Conservation (phyloP, 2,797 vertebrate species). For the Diceros bicornis region DNA sequence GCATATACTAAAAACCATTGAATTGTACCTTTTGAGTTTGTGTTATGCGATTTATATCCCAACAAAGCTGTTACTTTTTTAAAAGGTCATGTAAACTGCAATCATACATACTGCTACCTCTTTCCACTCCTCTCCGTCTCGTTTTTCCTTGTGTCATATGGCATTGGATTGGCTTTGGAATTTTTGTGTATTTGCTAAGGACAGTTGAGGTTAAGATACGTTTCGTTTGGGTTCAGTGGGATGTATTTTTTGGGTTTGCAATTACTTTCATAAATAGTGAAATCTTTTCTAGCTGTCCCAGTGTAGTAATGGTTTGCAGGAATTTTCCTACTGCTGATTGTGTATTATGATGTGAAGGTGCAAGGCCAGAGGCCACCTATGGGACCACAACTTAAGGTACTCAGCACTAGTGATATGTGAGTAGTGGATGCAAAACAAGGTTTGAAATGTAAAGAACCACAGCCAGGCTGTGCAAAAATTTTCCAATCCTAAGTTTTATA, state of each 20-base stretch:
- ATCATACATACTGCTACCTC: background rate
- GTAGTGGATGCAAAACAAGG: background rate
- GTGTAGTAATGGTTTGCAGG: background rate
- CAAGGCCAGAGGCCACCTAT: background rate
- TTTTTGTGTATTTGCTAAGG: background rate
- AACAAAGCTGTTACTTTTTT: background rate
- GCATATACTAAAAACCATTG: too few relatives aligned
- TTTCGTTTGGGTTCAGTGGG: background rate
- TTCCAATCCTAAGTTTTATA: too few relatives aligned
- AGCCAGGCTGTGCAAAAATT: too few relatives aligned
- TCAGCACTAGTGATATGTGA: background rate
- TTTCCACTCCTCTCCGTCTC: background rate
- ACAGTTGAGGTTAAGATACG: background rate
- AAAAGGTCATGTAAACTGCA: background rate
- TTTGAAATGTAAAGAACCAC: too few relatives aligned
- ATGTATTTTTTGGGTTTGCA: background rate
- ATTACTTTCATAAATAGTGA: background rate
- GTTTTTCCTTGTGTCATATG: background rate
- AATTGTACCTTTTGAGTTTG: too few relatives aligned
- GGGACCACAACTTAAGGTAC: background rate
- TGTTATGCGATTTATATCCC: background rate
- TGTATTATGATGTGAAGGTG: background rate
- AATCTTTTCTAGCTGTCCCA: background rate
- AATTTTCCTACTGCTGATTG: background rate
- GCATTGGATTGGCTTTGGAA: background rate